Percentiles rank a stretch among this genome's conserved stretches.
phyloP scores from a whole-genome alignment of 2,797 vertebrate species.

The Enteromius argenteus region DNA sequence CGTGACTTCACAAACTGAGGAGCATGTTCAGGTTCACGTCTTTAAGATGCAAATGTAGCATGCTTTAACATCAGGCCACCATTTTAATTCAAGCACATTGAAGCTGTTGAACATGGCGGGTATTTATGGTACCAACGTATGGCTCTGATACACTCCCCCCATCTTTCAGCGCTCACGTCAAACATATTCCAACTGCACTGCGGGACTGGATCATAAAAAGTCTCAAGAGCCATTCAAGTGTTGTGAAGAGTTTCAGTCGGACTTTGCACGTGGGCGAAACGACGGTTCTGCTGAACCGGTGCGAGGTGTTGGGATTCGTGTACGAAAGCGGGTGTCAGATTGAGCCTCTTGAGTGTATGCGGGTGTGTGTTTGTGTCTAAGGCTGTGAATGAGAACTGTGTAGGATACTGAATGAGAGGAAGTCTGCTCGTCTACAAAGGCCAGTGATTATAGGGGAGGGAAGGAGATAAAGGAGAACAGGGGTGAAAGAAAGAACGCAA shows the following conservation, averaged over 20 bases:
- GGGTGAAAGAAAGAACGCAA: slow-evolving; percentile 71
- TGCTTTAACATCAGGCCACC: slow-evolving; percentile 29
- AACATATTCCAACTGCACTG: slow-evolving; percentile 46
- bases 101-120: slow-evolving; percentile 35
- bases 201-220: slow-evolving; percentile 48
- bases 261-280: slow-evolving; percentile 62
- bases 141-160: slow-evolving; percentile 42
- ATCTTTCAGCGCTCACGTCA: slow-evolving; percentile 36
- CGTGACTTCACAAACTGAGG: not conserved
- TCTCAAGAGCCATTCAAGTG: slow-evolving; percentile 59
- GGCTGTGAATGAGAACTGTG: slow-evolving; percentile 54
- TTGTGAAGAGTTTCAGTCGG: slow-evolving; percentile 65
- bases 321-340: slow-evolving; percentile 48
- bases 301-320: slow-evolving; percentile 57
- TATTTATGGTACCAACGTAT: slow-evolving; percentile 49
- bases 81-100: not conserved
- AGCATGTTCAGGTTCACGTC: not conserved
- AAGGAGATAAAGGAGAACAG: slow-evolving; percentile 56
- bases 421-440: slow-evolving; percentile 73
- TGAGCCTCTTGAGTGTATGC: slow-evolving; percentile 51
- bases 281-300: slow-evolving; percentile 13
- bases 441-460: slow-evolving; percentile 67
- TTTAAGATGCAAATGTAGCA: slow-evolving; percentile 32
- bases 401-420: slow-evolving; percentile 71
- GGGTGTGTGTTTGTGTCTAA: slow-evolving; percentile 37